Percentiles rank a stretch among this genome's conserved stretches.
phyloP scores from a whole-genome alignment of 2,113 vertebrate genomes.

The Kobus ellipsiprymnus region DNA sequence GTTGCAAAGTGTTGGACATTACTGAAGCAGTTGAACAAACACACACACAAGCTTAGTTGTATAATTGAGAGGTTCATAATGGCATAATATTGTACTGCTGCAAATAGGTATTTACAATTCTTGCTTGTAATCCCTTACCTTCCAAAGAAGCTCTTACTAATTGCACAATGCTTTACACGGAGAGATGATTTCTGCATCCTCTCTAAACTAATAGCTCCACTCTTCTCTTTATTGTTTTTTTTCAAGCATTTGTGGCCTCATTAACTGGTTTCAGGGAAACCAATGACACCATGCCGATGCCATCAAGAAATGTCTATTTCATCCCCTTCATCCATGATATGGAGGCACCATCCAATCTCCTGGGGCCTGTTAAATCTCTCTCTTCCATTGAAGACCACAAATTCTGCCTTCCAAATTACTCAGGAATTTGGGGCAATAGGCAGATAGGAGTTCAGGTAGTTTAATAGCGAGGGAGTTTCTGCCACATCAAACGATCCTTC shows the following conservation, averaged over 20 bases:
- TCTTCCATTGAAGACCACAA: slow-evolving; percentile 1
- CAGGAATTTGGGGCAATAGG: background rate
- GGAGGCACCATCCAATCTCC: background rate
- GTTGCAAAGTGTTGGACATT: background rate
- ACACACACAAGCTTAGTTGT: background rate
- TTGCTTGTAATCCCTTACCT: background rate
- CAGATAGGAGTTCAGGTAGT: background rate
- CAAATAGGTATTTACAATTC: background rate
- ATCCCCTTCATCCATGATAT: slow-evolving; percentile 11
- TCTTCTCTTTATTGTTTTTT: slow-evolving; percentile 11
- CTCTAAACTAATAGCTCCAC: background rate
- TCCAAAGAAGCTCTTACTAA: slow-evolving; percentile 14
- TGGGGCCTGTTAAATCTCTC: background rate
- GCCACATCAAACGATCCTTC: background rate
- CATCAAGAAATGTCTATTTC: background rate
- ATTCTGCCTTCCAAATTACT: background rate
- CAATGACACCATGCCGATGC: background rate
- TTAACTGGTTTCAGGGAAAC: background rate
- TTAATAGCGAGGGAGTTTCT: background rate
- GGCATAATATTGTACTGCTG: background rate
- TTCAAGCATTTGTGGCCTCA: slow-evolving; percentile 4
- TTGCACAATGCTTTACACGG: slow-evolving; percentile 31
- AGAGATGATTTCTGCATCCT: background rate
- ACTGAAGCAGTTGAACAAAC: background rate
- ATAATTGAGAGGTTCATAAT: slow-evolving; percentile 12